These are phyloP conservation scores for Brachyhypopomus occidentalis DNA, from an alignment of 2,113 vertebrate species.

Conservation along the genomic window DNA sequence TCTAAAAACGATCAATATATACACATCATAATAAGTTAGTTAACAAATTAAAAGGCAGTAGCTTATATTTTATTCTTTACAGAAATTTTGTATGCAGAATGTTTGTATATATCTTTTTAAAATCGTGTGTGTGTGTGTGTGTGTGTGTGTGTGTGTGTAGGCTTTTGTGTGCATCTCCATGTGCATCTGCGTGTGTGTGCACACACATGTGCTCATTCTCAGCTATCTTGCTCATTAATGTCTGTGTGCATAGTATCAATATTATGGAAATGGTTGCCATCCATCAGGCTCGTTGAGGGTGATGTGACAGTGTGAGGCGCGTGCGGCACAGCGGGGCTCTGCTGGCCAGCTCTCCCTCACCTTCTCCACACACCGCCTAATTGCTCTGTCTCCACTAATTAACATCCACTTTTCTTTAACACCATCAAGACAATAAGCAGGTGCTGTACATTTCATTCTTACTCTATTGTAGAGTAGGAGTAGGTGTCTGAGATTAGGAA, in stretches of 20 bases:
- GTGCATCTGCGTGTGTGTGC: not conserved
- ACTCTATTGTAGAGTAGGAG: slow-evolving; percentile 52
- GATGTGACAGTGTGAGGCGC: slow-evolving; percentile 34
- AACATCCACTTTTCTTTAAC: slow-evolving; percentile 68
- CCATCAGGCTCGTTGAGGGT: slow-evolving; percentile 31
- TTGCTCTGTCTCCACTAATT: slow-evolving; percentile 62
- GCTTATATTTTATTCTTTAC: not conserved
- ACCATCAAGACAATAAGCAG: slow-evolving; percentile 63
- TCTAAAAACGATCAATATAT: too few relatives aligned
- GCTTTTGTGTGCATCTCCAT: not conserved
- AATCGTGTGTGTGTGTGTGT: not conserved
- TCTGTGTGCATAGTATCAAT: slow-evolving; percentile 38
- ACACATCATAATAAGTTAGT: too few relatives aligned
- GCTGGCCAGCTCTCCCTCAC: slow-evolving; percentile 35
- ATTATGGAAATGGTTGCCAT: slow-evolving; percentile 42
- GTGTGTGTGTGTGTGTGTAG: not conserved
- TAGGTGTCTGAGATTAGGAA: too few relatives aligned
- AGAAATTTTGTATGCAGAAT: not conserved
- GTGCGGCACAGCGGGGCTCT: slow-evolving; percentile 48
- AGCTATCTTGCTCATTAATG: slow-evolving; percentile 2
- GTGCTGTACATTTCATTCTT: slow-evolving; percentile 58
- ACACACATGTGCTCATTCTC: not conserved
- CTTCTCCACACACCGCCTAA: slow-evolving; percentile 57
- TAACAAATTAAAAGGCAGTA: too few relatives aligned
- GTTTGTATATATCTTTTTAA: not conserved